Evolutionary conservation across 1,140 invertebrate genomes (phyloP).

Genomic region (Lysiphlebus fabarum): DNA sequence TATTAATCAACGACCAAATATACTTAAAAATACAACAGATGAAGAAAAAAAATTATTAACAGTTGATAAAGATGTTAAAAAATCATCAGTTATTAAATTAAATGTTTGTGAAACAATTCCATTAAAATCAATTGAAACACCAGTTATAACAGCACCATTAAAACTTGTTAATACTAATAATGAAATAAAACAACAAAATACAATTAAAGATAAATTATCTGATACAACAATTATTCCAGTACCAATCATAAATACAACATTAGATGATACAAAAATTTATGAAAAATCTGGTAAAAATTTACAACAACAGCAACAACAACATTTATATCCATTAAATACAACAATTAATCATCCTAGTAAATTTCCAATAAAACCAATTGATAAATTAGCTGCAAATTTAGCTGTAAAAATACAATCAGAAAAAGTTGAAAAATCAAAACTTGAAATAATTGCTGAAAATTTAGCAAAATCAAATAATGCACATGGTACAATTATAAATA

Average conservation of each 20-base stretch:
- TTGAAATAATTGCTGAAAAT: constrained; percentile 51
- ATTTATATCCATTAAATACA: constrained; percentile 7
- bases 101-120: constrained; percentile 28
- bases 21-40: not conserved
- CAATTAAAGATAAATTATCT: constrained; percentile 6
- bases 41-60: not conserved
- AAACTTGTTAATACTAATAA: constrained; percentile 36
- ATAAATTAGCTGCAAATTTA: constrained; percentile 48
- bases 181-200: constrained; percentile 32
- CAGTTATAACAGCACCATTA: constrained; percentile 44
- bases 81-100: constrained; percentile 21
- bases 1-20: not conserved
- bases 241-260: constrained; percentile 25
- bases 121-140: constrained; percentile 45
- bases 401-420: constrained; percentile 44
- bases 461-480: constrained; percentile 42
- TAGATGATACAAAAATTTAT: constrained; percentile 19
- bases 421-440: constrained; percentile 47
- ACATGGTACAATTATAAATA: constrained; percentile 32
- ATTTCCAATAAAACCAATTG: constrained; percentile 46
- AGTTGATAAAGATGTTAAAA: constrained; percentile 3
- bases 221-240: constrained; percentile 8
- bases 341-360: constrained; percentile 38
- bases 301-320: too few species aligned
- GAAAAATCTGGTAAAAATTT: not conserved